Percentiles rank a stretch among this genome's conserved stretches.
Conservation (phyloP, 2,888 invertebrate genomes). For the Rambutsinella grinnellia region DNA sequence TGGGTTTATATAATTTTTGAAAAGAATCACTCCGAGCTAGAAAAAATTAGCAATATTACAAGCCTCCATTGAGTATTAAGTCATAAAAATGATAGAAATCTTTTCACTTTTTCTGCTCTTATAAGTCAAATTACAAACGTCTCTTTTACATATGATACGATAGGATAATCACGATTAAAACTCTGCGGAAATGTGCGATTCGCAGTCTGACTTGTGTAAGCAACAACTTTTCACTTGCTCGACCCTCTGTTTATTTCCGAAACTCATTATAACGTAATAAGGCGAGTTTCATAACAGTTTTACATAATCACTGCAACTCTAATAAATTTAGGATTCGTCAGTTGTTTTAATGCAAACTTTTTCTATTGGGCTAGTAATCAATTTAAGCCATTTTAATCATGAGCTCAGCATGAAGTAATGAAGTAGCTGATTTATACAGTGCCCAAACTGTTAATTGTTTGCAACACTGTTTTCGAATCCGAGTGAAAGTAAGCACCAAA, state of each 20-base stretch:
- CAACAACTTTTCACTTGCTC: neutral
- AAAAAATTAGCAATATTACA: slow-evolving; percentile 33
- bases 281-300: slow-evolving; percentile 34
- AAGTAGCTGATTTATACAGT: neutral
- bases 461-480: no score
- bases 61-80: slow-evolving; percentile 52
- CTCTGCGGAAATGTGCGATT: neutral
- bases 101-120: slow-evolving; percentile 12
- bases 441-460: no score
- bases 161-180: neutral
- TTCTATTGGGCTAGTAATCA: slow-evolving; percentile 17
- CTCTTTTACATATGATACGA: neutral
- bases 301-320: slow-evolving; percentile 26
- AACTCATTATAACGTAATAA: slow-evolving; percentile 48
- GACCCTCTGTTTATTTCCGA: slow-evolving; percentile 13
- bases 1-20: slow-evolving; percentile 1
- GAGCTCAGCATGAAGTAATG: no score
- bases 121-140: neutral
- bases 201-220: neutral
- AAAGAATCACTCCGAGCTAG: slow-evolving; percentile 25
- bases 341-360: slow-evolving; percentile 20
- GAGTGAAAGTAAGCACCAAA: no score
- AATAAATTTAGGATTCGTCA: no score
- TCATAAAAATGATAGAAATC: slow-evolving; percentile 63
- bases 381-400: slow-evolving; percentile 25